phyloP scores from a whole-genome alignment of 2,797 vertebrate genomes.

The Coendou prehensilis region DNA sequence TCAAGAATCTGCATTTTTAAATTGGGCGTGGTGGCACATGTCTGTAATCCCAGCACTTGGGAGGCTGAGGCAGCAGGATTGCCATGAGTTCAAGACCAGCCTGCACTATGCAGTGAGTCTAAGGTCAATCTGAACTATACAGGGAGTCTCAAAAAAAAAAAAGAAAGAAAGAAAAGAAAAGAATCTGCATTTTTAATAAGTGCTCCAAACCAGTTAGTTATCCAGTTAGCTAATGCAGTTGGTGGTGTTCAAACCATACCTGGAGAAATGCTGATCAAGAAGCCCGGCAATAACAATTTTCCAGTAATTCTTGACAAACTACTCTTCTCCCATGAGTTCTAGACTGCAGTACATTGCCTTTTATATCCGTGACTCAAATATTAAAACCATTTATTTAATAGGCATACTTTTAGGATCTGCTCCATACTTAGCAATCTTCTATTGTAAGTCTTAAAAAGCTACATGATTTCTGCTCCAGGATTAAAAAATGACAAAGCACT shows the following conservation, averaged over 20 bases:
- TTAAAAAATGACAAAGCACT: not conserved
- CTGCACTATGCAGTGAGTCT: too few species aligned
- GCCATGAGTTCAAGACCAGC: too few species aligned
- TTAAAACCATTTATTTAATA: constrained; percentile 19
- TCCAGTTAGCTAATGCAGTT: constrained; percentile 45
- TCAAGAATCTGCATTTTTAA: constrained; percentile 46
- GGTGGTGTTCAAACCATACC: not conserved
- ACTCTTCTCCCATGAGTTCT: not conserved
- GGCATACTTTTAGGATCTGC: not conserved
- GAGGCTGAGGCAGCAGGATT: too few species aligned
- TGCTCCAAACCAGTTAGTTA: not conserved
- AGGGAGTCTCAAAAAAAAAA: too few species aligned
- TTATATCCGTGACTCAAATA: not conserved
- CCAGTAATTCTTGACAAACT: constrained; percentile 50
- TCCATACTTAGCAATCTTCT: not conserved
- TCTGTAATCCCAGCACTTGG: too few species aligned
- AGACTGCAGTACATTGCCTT: constrained; percentile 20
- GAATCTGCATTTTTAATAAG: constrained; percentile 36
- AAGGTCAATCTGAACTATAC: too few species aligned
- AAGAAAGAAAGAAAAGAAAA: not conserved
- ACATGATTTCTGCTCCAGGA: not conserved
- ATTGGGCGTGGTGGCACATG: too few species aligned
- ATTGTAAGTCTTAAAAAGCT: not conserved
- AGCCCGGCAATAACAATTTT: not conserved
- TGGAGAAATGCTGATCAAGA: constrained; percentile 30